These are phyloP conservation scores for Corythornis madagascariensis DNA, from an alignment of 2,113 vertebrate species.

Conservation along the genomic window DNA sequence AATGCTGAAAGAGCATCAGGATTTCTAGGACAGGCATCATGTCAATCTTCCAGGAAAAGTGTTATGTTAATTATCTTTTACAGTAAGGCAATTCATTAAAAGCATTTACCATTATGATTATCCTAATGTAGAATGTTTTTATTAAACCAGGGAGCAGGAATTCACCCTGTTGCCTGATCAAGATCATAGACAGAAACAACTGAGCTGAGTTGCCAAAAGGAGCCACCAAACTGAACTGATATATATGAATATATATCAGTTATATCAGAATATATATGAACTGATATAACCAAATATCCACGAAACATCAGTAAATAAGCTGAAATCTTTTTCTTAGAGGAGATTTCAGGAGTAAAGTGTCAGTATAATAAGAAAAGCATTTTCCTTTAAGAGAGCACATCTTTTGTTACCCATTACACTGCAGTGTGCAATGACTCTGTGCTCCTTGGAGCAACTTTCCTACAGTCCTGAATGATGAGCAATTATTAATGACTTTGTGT, in stretches of 20 bases:
- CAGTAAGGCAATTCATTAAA: not conserved
- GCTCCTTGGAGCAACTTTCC: not conserved
- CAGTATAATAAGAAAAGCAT: not conserved
- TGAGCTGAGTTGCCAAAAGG: not conserved
- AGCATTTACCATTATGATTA: not conserved
- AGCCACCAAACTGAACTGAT: not conserved
- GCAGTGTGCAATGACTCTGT: not conserved
- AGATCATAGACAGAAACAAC: not conserved
- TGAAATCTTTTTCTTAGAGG: not conserved
- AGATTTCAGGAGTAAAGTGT: not conserved
- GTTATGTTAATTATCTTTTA: not conserved
- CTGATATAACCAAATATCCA: not conserved
- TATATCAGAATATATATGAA: not conserved
- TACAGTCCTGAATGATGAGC: not conserved
- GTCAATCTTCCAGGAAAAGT: not conserved
- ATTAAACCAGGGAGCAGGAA: not conserved
- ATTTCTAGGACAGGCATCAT: not conserved
- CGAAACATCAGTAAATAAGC: not conserved
- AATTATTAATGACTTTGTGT: not conserved
- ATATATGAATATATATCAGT: too few relatives aligned
- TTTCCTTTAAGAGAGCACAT: not conserved
- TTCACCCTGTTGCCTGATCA: not conserved
- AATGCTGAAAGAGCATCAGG: not conserved
- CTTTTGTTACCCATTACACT: constrained; percentile 31
- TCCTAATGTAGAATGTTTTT: not conserved